phyloP scores from a whole-genome alignment of 2,113 vertebrate genomes.

The Brachyhypopomus gauderio region DNA sequence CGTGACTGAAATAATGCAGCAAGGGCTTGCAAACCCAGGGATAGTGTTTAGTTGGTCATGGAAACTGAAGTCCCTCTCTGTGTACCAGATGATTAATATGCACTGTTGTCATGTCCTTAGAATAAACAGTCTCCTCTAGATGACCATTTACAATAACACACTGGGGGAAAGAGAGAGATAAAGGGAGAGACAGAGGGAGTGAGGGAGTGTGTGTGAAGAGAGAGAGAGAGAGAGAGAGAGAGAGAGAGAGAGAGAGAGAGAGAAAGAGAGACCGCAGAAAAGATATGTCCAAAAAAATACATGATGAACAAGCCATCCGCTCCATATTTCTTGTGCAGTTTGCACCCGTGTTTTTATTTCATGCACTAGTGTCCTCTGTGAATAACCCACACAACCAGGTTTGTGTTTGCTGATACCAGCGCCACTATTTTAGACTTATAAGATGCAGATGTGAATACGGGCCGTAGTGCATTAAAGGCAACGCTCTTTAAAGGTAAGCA shows the following conservation, averaged over 20 bases:
- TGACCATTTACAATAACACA: slow-evolving; percentile 14
- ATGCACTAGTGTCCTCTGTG: no score
- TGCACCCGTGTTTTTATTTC: no score
- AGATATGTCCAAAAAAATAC: background rate
- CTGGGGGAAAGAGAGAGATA: background rate
- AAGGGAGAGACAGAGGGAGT: background rate
- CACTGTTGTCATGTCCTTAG: slow-evolving; percentile 19
- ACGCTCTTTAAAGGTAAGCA: no score
- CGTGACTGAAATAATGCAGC: background rate
- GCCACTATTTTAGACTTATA: no score
- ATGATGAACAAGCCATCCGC: no score
- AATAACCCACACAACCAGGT: no score
- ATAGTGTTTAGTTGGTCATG: background rate
- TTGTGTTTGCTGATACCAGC: no score
- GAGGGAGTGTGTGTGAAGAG: background rate
- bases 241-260: background rate
- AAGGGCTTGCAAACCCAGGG: background rate
- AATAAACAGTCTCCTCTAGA: slow-evolving; percentile 15
- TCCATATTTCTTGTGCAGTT: no score
- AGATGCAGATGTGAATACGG: no score
- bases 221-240: background rate
- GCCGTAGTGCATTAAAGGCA: no score
- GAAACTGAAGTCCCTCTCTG: background rate
- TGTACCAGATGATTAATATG: slow-evolving; percentile 4
- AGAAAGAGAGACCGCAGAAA: background rate